Evolutionary conservation across 2,113 vertebrate genomes (phyloP), one percentile per base, ranked within the genome.

Genomic region (Ardeotis arabs): DNA sequence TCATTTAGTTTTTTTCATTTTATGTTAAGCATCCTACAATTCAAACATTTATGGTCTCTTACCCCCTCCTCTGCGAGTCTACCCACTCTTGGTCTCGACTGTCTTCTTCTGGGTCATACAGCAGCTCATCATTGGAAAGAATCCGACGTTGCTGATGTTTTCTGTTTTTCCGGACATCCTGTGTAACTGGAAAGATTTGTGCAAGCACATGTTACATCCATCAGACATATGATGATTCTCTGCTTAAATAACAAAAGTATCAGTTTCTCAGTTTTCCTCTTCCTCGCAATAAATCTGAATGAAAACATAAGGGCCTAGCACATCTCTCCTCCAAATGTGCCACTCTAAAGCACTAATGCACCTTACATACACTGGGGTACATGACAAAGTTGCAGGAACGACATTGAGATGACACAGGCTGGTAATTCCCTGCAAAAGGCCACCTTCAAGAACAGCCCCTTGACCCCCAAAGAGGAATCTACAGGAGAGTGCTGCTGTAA

Each of bases 41-140:
- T 83, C 21, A 90, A 93, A 7, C 45, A 66, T 64, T 88, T 53
- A 73, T 24, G 19, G 58, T 39, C 31, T 89, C 98, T 98, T 97
- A 99, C 99, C 92, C 77, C 82, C 98, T 98, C 93, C 99, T 99
- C 83, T 94, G 97, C 55, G 98, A 98, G 69, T 99, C 99, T 50
- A 99, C 99, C 99, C 99, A 99, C 56, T 98, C 99, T 95, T 99
- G 99, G 96, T 99, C 99, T 88, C 98, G 97, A 35, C 97, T 98
- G 84, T 99, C 99, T 98, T 99, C 97, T 17, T 99, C 98, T 16
- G 99, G 99, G 94, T 99, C 99, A 66, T 99, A 99, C 0, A 99
- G 94, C 73, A 99, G 97, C 89, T 99, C 99, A 63, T 99, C 99
- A 76, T 99, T 99, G 87, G 98, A 99, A 76, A 89, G 98, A 56